phyloP scores from a whole-genome alignment of 2,113 vertebrate species.

The Leptobrachium leishanense region DNA sequence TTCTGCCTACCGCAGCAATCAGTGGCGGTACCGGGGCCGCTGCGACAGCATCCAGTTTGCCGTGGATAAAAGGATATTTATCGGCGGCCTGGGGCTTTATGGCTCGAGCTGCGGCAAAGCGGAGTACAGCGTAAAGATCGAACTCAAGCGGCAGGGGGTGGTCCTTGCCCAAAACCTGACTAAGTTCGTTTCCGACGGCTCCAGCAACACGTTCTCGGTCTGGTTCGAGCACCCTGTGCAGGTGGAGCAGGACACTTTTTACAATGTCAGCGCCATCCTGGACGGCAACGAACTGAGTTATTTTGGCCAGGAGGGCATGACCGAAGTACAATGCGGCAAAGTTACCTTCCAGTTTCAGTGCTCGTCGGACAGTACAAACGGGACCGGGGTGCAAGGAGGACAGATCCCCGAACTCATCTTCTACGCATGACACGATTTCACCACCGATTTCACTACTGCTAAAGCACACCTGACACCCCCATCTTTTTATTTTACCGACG shows the following conservation, averaged over 20 bases:
- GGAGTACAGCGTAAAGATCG: conserved; percentile 87
- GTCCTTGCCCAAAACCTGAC: conserved; percentile 85
- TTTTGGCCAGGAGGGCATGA: conserved; percentile 98
- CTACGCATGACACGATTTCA: conserved; percentile 79
- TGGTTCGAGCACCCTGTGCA: conserved; percentile 96
- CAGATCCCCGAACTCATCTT: conserved; percentile 98
- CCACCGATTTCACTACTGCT: conserved; percentile 62
- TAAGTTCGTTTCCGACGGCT: conserved; percentile 88
- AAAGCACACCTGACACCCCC: conserved; percentile 54
- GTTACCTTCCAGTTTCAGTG: conserved; percentile 98
- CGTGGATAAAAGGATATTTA: conserved; percentile 88
- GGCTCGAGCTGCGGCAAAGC: conserved; percentile 90
- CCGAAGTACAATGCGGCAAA: conserved; percentile 92
- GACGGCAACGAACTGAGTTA: conserved; percentile 95
- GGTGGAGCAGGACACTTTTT: conserved; percentile 93
- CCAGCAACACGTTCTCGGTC: conserved; percentile 87
- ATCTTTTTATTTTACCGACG: background rate
- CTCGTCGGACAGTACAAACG: conserved; percentile 97
- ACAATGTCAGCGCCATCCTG: conserved; percentile 90
- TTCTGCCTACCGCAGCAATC: conserved; percentile 92
- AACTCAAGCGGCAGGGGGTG: conserved; percentile 88
- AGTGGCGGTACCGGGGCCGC: conserved; percentile 95
- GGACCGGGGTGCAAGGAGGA: conserved; percentile 96
- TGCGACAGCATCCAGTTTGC: conserved; percentile 99
- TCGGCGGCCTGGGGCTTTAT: conserved; percentile 89